Evolutionary conservation across 2,888 invertebrate species (phyloP).

Genomic region (Netelia melanura): DNA sequence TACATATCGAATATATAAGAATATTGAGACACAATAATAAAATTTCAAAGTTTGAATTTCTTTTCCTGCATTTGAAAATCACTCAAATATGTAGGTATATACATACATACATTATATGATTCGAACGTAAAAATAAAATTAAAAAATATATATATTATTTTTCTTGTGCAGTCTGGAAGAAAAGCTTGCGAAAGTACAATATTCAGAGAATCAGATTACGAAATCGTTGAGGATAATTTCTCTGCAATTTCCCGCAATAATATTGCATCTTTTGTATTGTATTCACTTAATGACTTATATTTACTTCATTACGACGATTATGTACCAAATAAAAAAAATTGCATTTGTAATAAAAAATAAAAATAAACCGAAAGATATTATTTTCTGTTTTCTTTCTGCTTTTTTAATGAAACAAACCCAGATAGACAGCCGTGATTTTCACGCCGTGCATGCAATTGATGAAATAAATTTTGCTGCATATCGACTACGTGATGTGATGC

Average conservation of each 20-base stretch:
- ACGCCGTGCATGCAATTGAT: no score
- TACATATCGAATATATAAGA: no score
- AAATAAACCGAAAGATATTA: no score
- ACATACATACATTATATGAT: constrained; percentile 16
- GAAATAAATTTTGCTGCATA: no score
- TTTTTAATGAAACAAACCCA: no score
- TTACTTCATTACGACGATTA: constrained; percentile 1
- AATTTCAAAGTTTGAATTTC: not conserved
- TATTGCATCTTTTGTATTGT: no score
- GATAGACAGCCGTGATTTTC: no score
- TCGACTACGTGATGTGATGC: no score
- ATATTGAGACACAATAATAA: no score
- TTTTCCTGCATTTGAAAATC: not conserved
- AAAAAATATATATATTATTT: constrained; percentile 56
- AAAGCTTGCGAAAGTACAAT: no score
- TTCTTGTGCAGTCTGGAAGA: constrained; percentile 4
- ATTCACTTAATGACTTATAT: not conserved
- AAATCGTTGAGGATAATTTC: constrained; percentile 9
- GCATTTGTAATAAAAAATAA: constrained; percentile 7
- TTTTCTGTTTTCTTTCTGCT: no score
- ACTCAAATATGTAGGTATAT: not conserved
- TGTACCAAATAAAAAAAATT: constrained; percentile 21
- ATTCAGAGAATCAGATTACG: constrained; percentile 11
- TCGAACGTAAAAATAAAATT: constrained; percentile 54
- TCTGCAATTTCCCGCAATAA: no score